A percentile compares a stretch with the other conserved stretches of the same genome.
Evolutionary conservation across 1,140 invertebrate species (phyloP).

Genomic region (Phenacoccus solenopsis): DNA sequence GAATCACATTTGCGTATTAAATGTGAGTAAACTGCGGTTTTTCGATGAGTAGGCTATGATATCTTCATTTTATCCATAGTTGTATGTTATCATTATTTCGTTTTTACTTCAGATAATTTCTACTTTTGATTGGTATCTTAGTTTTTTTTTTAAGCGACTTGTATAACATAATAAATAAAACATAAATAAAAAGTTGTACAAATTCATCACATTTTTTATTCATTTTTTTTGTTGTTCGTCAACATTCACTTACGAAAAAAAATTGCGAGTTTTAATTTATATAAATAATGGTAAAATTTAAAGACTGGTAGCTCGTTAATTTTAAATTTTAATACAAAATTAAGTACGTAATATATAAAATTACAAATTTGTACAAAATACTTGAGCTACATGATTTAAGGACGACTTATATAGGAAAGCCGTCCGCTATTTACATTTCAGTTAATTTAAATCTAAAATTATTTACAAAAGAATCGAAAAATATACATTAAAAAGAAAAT

Average conservation of each 20-base stretch:
- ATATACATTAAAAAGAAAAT: constrained; percentile 7
- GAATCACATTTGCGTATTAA: no score
- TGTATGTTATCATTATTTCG: no score
- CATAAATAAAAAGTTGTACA: no score
- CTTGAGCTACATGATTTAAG: not conserved
- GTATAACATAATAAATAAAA: no score
- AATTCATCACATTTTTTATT: not conserved
- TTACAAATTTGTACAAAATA: constrained; percentile 7
- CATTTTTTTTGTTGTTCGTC: not conserved
- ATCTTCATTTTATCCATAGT: no score
- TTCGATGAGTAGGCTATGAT: no score
- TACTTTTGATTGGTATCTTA: no score
- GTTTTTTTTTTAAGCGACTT: no score
- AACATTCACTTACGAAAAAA: not conserved
- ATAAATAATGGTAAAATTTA: not conserved
- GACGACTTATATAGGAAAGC: not conserved
- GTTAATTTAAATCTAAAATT: not conserved
- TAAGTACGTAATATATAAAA: not conserved
- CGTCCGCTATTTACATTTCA: not conserved
- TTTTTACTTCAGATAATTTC: no score
- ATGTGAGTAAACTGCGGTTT: no score
- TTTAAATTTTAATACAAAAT: not conserved
- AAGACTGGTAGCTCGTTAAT: constrained; percentile 11
- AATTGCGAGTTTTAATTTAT: constrained; percentile 5
- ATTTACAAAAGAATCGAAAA: not conserved